Evolutionary conservation across 1,140 invertebrate genomes (phyloP), one percentile per base, ranked within the genome.

Genomic region (Diprion similis): DNA sequence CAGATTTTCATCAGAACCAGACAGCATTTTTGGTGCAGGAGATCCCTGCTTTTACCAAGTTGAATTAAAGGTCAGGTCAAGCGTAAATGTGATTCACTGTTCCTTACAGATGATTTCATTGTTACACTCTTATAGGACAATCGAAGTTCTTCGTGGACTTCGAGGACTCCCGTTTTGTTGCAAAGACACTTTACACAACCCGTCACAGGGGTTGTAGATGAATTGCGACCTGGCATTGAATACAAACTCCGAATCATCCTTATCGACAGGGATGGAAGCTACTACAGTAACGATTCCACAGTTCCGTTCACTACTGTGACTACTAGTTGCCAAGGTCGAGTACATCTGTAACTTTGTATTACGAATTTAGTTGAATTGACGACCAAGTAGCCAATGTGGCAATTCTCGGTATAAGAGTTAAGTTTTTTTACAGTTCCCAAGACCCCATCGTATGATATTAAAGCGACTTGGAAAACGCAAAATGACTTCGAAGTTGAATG

Each of bases 21-120:
- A 46, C 7, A 19, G 11, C 19, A 70, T 48, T 19, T 37, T 11
- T n/a, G 72, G 72, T n/a, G 19, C 65, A 13, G 72, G 72, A 1
- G 19, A 73, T 17, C 72, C 72, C 7, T 13, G 68, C 13, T 73
- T 73, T 70, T 73, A 73, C 19, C 72, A 73, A 18, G 66, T 73
- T 37, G 13, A 70, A 18, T 70, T 69, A 10, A 70, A 69, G 67
- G 72, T 73, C 8, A 10, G 72, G 13, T 19, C n/a, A n/a, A 9
- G n/a, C 17, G 69, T 47, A 7, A 18, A 11, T n/a, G 13, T 66
- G 17, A 13, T 19, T 72, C 66, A 72, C 4, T 13, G 10, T 46
- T 46, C 10, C 46, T 45, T 15, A 70, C 13, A 4, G 18, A 15
- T 15, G 8, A 8, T 37, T 9, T 46, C 9, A 70, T 11, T 8